Evolutionary conservation across 2,888 invertebrate species (phyloP).

Genomic region (Tenthredo scrophulariae): DNA sequence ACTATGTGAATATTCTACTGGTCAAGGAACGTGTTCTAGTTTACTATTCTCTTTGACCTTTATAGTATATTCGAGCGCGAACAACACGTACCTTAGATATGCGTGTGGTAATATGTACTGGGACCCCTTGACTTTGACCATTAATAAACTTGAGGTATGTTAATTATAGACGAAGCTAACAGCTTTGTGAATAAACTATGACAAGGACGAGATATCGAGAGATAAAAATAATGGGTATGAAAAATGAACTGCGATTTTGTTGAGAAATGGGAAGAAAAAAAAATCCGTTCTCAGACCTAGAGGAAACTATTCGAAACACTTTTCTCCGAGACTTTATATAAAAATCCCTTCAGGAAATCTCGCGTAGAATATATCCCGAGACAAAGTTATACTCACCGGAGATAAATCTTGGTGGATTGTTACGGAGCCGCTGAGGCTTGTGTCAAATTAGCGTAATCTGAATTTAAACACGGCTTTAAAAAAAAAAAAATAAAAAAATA

Average conservation of each 20-base stretch:
- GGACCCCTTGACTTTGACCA: neutral
- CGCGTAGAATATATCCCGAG: neutral
- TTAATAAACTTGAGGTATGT: neutral
- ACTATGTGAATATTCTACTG: slow-evolving; percentile 9
- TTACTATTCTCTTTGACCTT: slow-evolving; percentile 39
- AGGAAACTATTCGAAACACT: slow-evolving; percentile 11
- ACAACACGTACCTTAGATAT: neutral
- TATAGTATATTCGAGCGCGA: neutral
- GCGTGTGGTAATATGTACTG: neutral
- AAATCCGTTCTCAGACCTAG: neutral
- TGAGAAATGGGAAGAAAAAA: neutral
- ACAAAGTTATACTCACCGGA: neutral
- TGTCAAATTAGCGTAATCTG: slow-evolving; percentile 62
- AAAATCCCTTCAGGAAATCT: neutral
- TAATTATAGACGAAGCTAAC: neutral
- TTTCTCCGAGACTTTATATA: neutral
- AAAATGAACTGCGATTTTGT: neutral
- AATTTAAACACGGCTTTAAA: slow-evolving; percentile 61
- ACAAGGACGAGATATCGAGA: neutral
- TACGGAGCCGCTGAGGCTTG: slow-evolving; percentile 4
- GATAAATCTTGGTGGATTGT: slow-evolving; percentile 36
- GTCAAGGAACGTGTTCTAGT: slow-evolving; percentile 12
- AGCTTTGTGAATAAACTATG: neutral
- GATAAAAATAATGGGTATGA: neutral
- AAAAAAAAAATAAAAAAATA: slow-evolving; percentile 55